Evolutionary conservation across 2,113 vertebrate genomes (phyloP), one percentile per base, ranked within the genome.

Genomic region (Psophia crepitans): DNA sequence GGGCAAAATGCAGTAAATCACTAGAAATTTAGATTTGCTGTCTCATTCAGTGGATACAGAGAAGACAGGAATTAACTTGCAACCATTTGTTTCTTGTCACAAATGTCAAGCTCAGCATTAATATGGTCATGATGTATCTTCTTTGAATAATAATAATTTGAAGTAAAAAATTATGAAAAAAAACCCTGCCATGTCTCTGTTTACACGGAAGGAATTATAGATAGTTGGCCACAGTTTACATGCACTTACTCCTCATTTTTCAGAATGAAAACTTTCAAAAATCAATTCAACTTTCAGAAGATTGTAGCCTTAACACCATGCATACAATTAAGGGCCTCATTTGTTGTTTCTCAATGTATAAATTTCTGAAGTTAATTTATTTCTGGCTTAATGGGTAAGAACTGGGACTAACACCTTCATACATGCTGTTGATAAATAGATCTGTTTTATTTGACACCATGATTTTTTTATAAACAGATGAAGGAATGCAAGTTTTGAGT

Each of bases 321-420:
- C 48, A 85, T 49, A 54, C 46, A 65, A 32, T 70, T 54, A 88
- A 33, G 23, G n/a, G 14, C 23, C 28, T 88, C 53, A 43, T 78
- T 94, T 87, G 35, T 41, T 26, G 35, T 75, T 90, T 92, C 87
- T 90, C 35, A 68, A 12, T 37, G 61, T 49, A 89, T 66, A 92
- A 39, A 92, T 95, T 91, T 73, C 57, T 71, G 43, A 94, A 92
- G 17, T 53, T 54, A n/a, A 77, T 95, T 95, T 75, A 88, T 88
- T 84, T 93, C 37, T 87, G 8, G 37, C 56, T 86, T 89, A 75
- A 76, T 4, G 82, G 64, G 8, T 78, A 82, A 91, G 41, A 81
- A 71, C 33, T 48, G 87, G 48, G 64, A 90, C 71, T 81, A 91
- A 68, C 61, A 87, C 30, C 39, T 89, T 51, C 19, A 21, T 51